Base-by-base conservation (phyloP, 2,888 invertebrate species). In the Eupelmus urozonus region DNA sequence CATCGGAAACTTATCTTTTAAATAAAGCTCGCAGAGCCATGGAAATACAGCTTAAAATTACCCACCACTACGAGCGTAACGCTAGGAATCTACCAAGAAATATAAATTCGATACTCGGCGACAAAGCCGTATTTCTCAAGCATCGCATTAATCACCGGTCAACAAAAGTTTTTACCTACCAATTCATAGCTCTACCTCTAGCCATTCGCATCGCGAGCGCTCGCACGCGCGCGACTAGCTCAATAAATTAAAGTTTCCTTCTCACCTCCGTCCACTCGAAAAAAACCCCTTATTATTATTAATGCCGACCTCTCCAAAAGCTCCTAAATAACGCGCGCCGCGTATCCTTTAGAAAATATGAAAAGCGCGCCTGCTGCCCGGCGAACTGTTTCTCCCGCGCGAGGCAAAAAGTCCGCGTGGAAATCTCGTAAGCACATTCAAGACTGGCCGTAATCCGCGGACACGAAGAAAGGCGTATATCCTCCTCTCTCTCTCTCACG, bases 281-380 rank as follows among this genome's bases (percentile, higher is more conserved):
- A 45, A 45, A 45, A 45, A 45, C 16, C 29, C 29, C 11, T 5
- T 59, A 59, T 59, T 29, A 29, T n/a, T 25, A 25, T 55, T 25
- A 53, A 53, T 53, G 55, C 55, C 13, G 27, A n/a, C 27, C 59
- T 49, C 7, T 25, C 11, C 20, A 2, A 65, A 65, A 65, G 49
- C 49, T 45, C 49, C 27, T 55, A 59, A 59, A 63, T 42, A 45
- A 63, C 60, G 25, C 51, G 74, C 16, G 78, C 78, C 57, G n/a
- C 76, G 81, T 70, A 42, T 27, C 29, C 49, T 29, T 27, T 59
- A 45, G 51, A 59, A 59, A 59, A 29, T 16, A 59, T 11, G 23
- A 59, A 59, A 59, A 59, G 57, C 57, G 25, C 9, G 16, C 29
- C 23, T 51, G 1, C 18, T 20, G 20, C 51, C 4, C 1, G 18